A percentile compares a stretch with the other conserved stretches of the same genome.
Conservation (phyloP, 2,113 vertebrate genomes). For the Myotis lucifugus region DNA sequence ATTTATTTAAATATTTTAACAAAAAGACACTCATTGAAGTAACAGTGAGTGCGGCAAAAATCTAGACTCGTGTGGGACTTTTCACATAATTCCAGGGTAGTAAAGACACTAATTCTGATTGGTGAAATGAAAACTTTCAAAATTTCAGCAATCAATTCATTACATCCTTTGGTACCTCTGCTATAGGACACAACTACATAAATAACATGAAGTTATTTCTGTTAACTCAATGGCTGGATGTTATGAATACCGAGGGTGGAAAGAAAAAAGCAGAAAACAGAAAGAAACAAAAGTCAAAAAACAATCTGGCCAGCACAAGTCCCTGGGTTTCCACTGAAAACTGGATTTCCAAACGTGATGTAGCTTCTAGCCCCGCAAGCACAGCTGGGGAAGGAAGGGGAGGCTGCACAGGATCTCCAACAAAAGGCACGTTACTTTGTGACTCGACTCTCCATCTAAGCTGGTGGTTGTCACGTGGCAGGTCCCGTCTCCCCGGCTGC, state of each 20-base stretch:
- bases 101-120: background rate
- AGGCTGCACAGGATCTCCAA: fast-evolving
- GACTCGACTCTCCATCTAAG: conserved; percentile 97
- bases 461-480: conserved; percentile 98
- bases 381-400: too few relatives aligned
- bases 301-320: fast-evolving
- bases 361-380: fast-evolving
- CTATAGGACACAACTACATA: background rate
- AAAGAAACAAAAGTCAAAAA: background rate
- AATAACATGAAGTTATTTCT: background rate
- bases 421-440: conserved; percentile 87
- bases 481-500: conserved; percentile 93
- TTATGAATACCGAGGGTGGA: background rate
- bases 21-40: background rate
- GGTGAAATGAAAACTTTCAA: background rate
- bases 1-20: background rate
- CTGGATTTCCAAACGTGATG: fast-evolving
- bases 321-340: background rate
- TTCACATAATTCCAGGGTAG: background rate
- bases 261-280: background rate
- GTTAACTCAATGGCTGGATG: fast-evolving
- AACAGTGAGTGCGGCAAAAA: background rate
- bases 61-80: background rate
- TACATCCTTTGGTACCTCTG: background rate
- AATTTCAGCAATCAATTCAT: background rate